Conservation (phyloP, 2,797 vertebrate species). For the Sebastes iracundus region DNA sequence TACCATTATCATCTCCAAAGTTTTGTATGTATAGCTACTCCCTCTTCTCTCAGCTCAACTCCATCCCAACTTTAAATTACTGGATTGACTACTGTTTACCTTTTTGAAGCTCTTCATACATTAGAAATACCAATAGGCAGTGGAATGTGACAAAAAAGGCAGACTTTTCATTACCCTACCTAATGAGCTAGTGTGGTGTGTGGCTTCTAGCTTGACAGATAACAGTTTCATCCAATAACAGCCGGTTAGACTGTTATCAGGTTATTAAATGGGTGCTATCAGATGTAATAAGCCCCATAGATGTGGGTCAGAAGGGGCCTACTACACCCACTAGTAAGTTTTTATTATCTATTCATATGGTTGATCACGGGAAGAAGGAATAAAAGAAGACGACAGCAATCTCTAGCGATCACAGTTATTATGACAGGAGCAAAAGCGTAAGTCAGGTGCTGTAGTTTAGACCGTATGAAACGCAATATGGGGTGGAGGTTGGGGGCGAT, state of each 20-base stretch:
- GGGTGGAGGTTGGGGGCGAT: no score
- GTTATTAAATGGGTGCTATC: no score
- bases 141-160: not conserved
- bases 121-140: constrained; percentile 6
- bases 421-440: no score
- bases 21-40: not conserved
- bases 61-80: constrained; percentile 9
- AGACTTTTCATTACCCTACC: not conserved
- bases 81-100: not conserved
- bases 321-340: no score
- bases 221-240: not conserved
- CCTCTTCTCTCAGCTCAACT: not conserved
- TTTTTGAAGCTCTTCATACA: not conserved
- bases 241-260: no score
- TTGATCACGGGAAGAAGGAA: no score
- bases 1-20: not conserved
- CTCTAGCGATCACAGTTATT: no score
- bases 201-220: not conserved
- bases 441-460: no score
- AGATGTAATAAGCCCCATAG: no score
- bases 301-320: no score
- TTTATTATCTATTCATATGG: no score
- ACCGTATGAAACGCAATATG: accelerated
- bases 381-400: no score
- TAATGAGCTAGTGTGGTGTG: not conserved